Conservation (phyloP, 2,113 vertebrate genomes). For the Ceyx margarethae region DNA sequence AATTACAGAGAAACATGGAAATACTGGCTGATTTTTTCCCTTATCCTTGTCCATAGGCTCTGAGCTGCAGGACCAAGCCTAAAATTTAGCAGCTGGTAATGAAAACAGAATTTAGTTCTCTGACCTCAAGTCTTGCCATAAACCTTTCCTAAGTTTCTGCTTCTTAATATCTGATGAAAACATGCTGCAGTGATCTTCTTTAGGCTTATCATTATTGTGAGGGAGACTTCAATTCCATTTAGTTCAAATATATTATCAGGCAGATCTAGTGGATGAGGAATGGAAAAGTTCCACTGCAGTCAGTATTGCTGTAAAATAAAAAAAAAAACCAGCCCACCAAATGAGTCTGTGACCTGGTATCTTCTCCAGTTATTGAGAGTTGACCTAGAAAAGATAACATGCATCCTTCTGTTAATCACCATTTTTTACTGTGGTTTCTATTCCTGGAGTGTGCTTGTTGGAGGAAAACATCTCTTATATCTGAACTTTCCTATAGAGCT, state of each 20-base stretch:
- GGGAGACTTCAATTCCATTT: not conserved
- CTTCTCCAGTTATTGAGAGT: not conserved
- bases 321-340: not conserved
- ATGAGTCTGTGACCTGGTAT: not conserved
- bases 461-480: not conserved
- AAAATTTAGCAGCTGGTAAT: not conserved
- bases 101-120: not conserved
- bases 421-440: not conserved
- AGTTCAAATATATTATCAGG: not conserved
- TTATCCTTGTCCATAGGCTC: not conserved
- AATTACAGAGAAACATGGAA: constrained; percentile 42
- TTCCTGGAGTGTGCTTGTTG: not conserved
- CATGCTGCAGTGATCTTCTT: not conserved
- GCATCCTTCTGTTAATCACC: not conserved
- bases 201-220: not conserved
- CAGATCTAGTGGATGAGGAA: not conserved
- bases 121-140: not conserved
- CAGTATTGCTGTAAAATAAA: not conserved
- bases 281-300: not conserved
- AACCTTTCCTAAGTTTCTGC: not conserved
- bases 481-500: not conserved
- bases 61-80: not conserved
- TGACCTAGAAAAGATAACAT: not conserved
- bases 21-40: constrained; percentile 24
- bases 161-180: not conserved